A percentile compares a stretch with the other conserved stretches of the same genome.
Conservation (phyloP, 1,140 invertebrate genomes). For the Bombyx mandarina region DNA sequence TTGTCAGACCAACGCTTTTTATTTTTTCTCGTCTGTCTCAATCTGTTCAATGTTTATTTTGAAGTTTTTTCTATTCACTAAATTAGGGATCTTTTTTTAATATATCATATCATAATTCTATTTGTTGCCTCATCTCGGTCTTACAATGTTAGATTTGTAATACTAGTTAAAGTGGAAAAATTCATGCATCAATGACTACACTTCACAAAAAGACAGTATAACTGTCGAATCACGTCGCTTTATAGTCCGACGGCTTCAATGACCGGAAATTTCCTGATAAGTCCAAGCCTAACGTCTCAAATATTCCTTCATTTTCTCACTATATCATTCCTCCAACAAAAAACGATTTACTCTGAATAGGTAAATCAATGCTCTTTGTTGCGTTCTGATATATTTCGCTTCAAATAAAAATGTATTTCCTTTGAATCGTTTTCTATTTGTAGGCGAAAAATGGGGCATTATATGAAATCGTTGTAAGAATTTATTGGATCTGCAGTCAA, state of each 20-base stretch:
- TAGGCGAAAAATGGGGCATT: conserved; percentile 10
- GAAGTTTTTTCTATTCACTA: background rate
- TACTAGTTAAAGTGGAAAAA: no score
- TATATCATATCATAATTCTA: no score
- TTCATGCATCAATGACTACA: no score
- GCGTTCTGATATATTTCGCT: conserved; percentile 14
- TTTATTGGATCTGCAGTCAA: conserved; percentile 17
- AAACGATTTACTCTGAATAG: conserved; percentile 19
- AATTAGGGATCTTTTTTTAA: no score
- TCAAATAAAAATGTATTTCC: conserved; percentile 14
- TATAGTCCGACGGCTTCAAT: conserved; percentile 34
- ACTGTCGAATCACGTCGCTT: conserved; percentile 27
- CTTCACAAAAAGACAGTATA: conserved; percentile 16
- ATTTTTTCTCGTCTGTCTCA: background rate
- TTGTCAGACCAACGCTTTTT: background rate
- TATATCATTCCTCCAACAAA: conserved; percentile 17
- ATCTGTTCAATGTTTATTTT: background rate
- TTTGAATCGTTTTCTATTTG: conserved; percentile 6
- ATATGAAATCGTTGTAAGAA: conserved; percentile 12
- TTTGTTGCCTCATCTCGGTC: no score
- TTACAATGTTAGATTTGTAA: no score
- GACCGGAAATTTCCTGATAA: conserved; percentile 52
- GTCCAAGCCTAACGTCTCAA: conserved; percentile 32
- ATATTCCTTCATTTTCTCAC: conserved; percentile 20
- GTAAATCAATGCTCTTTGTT: conserved; percentile 22